Percentiles rank a stretch among this genome's conserved stretches.
Conservation (phyloP, 1,140 invertebrate genomes). For the Gyrodactylus bullatarudis region DNA sequence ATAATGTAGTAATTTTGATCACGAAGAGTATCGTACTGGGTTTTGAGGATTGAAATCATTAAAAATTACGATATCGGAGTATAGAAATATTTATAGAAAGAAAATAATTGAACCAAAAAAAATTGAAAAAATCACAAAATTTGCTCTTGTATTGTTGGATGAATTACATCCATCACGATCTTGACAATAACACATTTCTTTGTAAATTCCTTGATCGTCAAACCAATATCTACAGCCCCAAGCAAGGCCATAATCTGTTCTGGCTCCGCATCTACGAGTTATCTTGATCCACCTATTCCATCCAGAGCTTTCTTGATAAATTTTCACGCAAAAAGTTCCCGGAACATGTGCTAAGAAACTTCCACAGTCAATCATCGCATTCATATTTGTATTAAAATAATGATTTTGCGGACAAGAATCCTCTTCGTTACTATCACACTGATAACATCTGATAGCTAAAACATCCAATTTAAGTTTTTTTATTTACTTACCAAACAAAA, state of each 20-base stretch:
- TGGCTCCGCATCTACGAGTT: slow-evolving; percentile 17
- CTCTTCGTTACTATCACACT: slow-evolving; percentile 22
- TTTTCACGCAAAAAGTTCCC: slow-evolving; percentile 20
- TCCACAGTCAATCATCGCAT: slow-evolving; percentile 18
- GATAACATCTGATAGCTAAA: slow-evolving; percentile 20
- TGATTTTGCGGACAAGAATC: slow-evolving; percentile 15
- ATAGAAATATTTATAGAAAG: background rate
- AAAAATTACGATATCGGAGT: too few species aligned
- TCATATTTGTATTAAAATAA: slow-evolving; percentile 15
- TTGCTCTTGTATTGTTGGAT: background rate
- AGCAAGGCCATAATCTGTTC: slow-evolving; percentile 16
- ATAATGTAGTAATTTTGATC: too few species aligned
- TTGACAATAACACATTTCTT: slow-evolving; percentile 19
- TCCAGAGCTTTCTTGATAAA: slow-evolving; percentile 18
- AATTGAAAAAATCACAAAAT: background rate
- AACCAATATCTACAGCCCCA: slow-evolving; percentile 19
- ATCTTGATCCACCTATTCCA: slow-evolving; percentile 20
- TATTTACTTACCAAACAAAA: too few species aligned
- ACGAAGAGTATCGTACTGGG: too few species aligned
- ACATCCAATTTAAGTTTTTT: too few species aligned
- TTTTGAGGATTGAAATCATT: too few species aligned
- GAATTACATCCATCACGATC: slow-evolving; percentile 16
- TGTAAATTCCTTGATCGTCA: slow-evolving; percentile 18
- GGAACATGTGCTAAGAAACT: slow-evolving; percentile 18
- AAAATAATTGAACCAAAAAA: too few species aligned